Evolutionary conservation across 1,140 invertebrate species (phyloP).

Genomic region (Pseudomyrmex pallidus): DNA sequence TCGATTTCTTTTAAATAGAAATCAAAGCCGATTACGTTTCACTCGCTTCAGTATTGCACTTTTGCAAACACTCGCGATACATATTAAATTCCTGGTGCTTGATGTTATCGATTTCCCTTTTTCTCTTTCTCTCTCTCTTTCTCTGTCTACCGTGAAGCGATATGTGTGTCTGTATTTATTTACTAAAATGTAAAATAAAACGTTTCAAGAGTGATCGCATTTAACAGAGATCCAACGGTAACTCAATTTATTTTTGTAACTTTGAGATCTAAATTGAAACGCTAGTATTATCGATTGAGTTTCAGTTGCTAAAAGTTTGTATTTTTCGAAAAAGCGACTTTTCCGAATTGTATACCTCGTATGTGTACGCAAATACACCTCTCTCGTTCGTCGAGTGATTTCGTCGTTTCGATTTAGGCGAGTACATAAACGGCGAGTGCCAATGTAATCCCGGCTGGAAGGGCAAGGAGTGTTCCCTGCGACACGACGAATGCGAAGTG

Average conservation of each 20-base stretch:
- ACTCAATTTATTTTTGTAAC: background rate
- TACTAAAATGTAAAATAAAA: conserved; percentile 10
- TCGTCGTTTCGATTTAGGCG: conserved; percentile 82
- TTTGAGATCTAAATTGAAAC: conserved; percentile 14
- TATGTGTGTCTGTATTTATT: conserved; percentile 7
- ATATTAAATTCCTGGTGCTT: conserved; percentile 48
- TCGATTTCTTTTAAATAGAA: conserved; percentile 62
- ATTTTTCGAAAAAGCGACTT: conserved; percentile 1
- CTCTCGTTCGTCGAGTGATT: conserved; percentile 10
- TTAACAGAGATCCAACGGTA: background rate
- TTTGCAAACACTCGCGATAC: conserved; percentile 47
- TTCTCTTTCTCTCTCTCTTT: background rate
- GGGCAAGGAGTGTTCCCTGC: conserved; percentile 96
- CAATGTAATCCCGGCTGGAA: conserved; percentile 99
- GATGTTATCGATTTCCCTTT: conserved; percentile 1
- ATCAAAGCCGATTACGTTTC: conserved; percentile 60
- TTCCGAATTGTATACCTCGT: background rate
- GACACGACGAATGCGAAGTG: conserved; percentile 97
- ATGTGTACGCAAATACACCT: background rate
- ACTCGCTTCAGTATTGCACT: conserved; percentile 51
- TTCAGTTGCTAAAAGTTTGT: conserved; percentile 5
- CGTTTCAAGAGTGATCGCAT: background rate
- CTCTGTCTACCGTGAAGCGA: background rate
- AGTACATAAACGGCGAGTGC: conserved; percentile 98
- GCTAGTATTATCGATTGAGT: conserved; percentile 9